Conservation (phyloP, 1,140 invertebrate genomes). For the Drosophila ogumai region DNA sequence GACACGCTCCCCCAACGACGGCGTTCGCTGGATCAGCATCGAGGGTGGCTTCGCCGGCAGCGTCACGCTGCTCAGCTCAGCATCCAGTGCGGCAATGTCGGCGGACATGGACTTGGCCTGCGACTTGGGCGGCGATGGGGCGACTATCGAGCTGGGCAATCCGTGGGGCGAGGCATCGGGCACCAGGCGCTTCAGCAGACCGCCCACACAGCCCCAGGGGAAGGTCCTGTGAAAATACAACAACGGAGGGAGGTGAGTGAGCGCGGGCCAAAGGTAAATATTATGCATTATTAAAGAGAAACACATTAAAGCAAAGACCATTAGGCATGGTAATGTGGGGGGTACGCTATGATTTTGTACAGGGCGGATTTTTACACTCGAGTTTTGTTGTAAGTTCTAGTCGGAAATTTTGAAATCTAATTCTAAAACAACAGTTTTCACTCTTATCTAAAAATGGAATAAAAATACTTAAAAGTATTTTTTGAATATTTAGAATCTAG, state of each 20-base stretch:
- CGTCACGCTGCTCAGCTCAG: constrained; percentile 64
- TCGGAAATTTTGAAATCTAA: too few species aligned
- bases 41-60: constrained; percentile 79
- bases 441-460: too few species aligned
- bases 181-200: constrained; percentile 88
- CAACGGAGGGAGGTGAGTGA: constrained; percentile 14
- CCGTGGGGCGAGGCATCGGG: constrained; percentile 87
- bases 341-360: constrained; percentile 15
- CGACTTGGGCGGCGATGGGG: constrained; percentile 21
- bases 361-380: constrained; percentile 8
- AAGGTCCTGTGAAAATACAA: constrained; percentile 86
- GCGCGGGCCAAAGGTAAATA: constrained; percentile 69
- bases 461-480: too few species aligned
- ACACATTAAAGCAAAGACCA: constrained; percentile 74
- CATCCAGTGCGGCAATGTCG: constrained; percentile 69
- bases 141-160: constrained; percentile 58
- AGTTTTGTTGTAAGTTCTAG: not conserved
- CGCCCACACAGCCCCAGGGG: constrained; percentile 88
- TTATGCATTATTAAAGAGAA: constrained; percentile 80
- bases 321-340: constrained; percentile 61
- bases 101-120: constrained; percentile 42
- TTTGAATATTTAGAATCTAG: too few species aligned
- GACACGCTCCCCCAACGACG: constrained; percentile 82
- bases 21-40: constrained; percentile 80
- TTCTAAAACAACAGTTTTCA: too few species aligned